Base-by-base conservation (phyloP, 2,888 invertebrate genomes). In the Drosophila multiciliata region DNA sequence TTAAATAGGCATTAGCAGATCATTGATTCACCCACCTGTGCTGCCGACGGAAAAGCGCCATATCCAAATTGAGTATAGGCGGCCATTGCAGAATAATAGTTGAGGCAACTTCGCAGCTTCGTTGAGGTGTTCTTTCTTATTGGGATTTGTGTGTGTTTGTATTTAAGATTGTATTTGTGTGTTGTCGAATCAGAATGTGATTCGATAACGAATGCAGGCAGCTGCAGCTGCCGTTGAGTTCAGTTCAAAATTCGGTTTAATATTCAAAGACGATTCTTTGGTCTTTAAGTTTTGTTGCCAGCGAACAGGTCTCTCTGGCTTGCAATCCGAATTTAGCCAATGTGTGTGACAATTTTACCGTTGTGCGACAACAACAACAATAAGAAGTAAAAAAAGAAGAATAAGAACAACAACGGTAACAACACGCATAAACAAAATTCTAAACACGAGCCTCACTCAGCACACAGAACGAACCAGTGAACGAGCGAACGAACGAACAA, bases 1-100 rank as follows among this genome's bases (percentile, higher is more conserved):
- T 15, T 15, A 45, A 45, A 23, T 45, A 23, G 2, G 23, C 23
- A 29, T 29, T 38, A n/a, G 7, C 23, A 20, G 20, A 23, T 53
- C 6, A 42, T 15, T 32, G 29, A 17, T 29, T 38, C 61, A 64
- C 95, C 94, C 94, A 98, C 97, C 97, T 97, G 98, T 91, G 97
- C 96, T 93, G 97, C 97, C 95, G 97, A 95, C 95, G 97, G 97
- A 95, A 97, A 97, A 91, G 90, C 89, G 73, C 97, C 95, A 94
- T 97, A 98, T 95, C 97, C 97, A 94, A 97, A 97, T 94, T 98
- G 97, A 93, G 97, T 96, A 94, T 98, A 98, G 91, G 97, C 97
- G 93, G 97, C 93, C 93, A 93, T 93, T 82, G 70, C 45, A 67
- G 52, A n/a, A 55, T 48, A 42, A n/a, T 38, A 50, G 32, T 26